Evolutionary conservation across 1,140 invertebrate species (phyloP).

Genomic region (Anoplophora glabripennis): DNA sequence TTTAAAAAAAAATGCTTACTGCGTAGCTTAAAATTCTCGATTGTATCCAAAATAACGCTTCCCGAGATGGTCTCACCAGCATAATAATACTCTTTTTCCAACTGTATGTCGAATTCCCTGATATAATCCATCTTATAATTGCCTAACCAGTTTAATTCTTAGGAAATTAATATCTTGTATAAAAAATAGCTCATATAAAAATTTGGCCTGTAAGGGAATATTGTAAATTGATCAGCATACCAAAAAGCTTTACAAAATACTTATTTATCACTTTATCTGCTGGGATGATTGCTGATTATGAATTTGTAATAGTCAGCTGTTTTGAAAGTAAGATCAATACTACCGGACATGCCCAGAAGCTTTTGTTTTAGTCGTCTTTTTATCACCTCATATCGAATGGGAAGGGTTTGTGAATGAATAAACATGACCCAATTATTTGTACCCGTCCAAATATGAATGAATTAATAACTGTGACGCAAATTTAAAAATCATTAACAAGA

Average conservation of each 20-base stretch:
- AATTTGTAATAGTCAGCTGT: conserved; percentile 5
- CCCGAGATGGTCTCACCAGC: conserved; percentile 70
- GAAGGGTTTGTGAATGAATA: too few species aligned
- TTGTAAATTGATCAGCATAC: too few species aligned
- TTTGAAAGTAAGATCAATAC: conserved; percentile 20
- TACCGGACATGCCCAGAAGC: conserved; percentile 16
- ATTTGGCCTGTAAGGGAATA: too few species aligned
- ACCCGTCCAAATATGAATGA: too few species aligned
- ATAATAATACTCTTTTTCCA: conserved; percentile 76
- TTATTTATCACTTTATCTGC: too few species aligned
- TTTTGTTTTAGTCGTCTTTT: conserved; percentile 2
- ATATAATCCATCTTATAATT: conserved; percentile 71
- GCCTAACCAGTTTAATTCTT: neutral
- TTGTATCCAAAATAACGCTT: conserved; percentile 68
- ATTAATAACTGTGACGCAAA: too few species aligned
- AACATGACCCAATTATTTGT: too few species aligned
- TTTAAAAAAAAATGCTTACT: conserved; percentile 53
- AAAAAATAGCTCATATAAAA: neutral
- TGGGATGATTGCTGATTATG: neutral
- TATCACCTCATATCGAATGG: neutral
- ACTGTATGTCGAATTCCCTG: conserved; percentile 71
- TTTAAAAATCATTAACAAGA: too few species aligned
- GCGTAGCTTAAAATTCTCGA: conserved; percentile 75
- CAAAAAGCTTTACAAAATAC: too few species aligned
- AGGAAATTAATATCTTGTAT: neutral